Conservation (phyloP, 2,797 vertebrate genomes). For the Phaenicophaeus curvirostris region DNA sequence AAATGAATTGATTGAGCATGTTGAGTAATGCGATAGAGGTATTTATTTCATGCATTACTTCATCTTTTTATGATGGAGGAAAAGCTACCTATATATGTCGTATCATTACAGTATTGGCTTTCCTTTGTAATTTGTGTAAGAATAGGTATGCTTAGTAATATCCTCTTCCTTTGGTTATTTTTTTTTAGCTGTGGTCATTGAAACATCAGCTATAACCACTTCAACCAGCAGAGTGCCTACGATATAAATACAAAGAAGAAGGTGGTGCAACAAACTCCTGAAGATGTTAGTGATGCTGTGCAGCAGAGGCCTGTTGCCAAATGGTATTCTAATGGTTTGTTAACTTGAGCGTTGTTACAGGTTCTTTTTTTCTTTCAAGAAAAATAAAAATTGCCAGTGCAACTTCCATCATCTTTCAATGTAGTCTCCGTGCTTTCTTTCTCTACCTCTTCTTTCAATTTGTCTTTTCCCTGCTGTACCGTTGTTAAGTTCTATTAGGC, state of each 20-base stretch:
- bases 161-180: neutral
- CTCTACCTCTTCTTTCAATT: neutral
- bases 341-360: neutral
- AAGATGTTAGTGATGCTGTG: neutral
- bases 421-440: neutral
- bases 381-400: neutral
- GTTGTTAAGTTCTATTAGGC: neutral
- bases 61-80: neutral
- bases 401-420: neutral
- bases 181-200: neutral
- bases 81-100: fast-evolving
- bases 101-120: neutral
- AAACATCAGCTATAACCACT: neutral
- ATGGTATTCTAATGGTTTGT: neutral
- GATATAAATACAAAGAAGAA: neutral
- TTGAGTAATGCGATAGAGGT: neutral
- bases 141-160: neutral
- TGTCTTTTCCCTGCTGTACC: neutral
- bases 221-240: neutral
- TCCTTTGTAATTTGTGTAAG: neutral
- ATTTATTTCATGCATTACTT: neutral
- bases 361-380: neutral
- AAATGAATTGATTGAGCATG: slow-evolving; percentile 52
- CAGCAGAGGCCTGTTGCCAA: neutral
- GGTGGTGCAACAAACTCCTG: neutral